phyloP scores from a whole-genome alignment of 2,797 vertebrate genomes.

The Novumbra hubbsi region DNA sequence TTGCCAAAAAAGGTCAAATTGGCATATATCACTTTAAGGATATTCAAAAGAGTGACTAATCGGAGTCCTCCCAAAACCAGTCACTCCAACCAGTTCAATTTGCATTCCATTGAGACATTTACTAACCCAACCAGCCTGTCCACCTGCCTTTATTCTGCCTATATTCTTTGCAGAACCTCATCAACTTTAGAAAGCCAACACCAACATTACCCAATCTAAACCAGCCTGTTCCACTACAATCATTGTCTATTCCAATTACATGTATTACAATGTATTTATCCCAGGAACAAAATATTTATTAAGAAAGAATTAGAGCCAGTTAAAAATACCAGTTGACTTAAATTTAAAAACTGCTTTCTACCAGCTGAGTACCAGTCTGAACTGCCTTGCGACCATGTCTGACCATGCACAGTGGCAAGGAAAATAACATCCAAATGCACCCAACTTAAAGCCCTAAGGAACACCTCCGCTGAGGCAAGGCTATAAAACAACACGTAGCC shows the following conservation, averaged over 20 bases:
- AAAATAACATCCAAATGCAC: neutral
- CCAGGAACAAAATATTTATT: neutral
- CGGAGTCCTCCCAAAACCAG: neutral
- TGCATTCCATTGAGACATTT: neutral
- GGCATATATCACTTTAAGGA: neutral
- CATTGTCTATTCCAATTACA: neutral
- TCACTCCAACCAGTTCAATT: neutral
- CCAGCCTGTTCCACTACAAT: neutral
- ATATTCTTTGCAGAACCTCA: neutral
- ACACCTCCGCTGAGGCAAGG: constrained; percentile 1
- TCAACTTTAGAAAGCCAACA: neutral
- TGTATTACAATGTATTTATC: neutral
- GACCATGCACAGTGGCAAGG: neutral
- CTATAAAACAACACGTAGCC: neutral
- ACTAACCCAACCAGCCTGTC: constrained; percentile 40
- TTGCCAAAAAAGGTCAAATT: neutral
- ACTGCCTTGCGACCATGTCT: neutral
- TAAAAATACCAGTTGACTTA: too few relatives aligned
- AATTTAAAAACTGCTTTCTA: neutral
- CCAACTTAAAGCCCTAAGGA: neutral
- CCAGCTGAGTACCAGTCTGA: neutral
- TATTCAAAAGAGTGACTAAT: neutral
- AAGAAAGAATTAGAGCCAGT: too few relatives aligned
- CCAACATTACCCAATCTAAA: neutral
- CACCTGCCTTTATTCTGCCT: constrained; percentile 1